phyloP scores from a whole-genome alignment of 2,888 invertebrate species.

The Stenichneumon culpator region DNA sequence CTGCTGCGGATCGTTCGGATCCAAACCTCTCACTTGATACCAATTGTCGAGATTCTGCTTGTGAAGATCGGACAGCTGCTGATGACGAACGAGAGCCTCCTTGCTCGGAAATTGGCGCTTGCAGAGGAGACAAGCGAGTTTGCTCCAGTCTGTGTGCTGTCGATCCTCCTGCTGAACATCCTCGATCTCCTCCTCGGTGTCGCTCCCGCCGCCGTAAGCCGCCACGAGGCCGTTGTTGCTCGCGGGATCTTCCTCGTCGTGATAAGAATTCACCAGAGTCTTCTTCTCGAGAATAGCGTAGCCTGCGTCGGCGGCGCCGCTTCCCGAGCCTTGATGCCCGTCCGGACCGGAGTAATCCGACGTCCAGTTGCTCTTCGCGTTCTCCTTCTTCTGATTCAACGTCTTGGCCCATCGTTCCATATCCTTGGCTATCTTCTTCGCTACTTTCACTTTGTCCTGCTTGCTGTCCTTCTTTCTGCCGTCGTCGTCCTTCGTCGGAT shows the following conservation, averaged over 20 bases:
- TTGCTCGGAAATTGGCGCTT: constrained; percentile 96
- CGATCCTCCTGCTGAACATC: constrained; percentile 86
- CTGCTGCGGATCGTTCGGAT: constrained; percentile 85
- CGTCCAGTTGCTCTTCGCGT: constrained; percentile 84
- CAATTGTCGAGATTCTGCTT: constrained; percentile 92
- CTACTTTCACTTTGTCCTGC: constrained; percentile 98
- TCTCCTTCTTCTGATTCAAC: constrained; percentile 97
- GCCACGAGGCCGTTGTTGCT: constrained; percentile 89
- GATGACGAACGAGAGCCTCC: constrained; percentile 96
- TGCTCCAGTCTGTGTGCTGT: constrained; percentile 92
- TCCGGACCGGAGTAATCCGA: constrained; percentile 79
- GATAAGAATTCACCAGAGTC: constrained; percentile 82
- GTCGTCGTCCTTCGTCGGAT: constrained; percentile 86
- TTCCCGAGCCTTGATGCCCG: constrained; percentile 85
- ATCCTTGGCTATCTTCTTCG: constrained; percentile 98
- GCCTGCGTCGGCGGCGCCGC: constrained; percentile 96
- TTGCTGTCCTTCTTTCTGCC: constrained; percentile 91
- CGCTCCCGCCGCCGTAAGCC: constrained; percentile 92
- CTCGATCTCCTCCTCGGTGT: constrained; percentile 90
- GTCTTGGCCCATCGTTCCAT: constrained; percentile 99
- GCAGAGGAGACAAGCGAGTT: constrained; percentile 97
- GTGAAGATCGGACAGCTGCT: constrained; percentile 97
- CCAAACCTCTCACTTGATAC: constrained; percentile 85
- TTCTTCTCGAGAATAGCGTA: constrained; percentile 96
- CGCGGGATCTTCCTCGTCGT: constrained; percentile 82